These are phyloP conservation scores for Meghimatium bilineatum DNA, from an alignment of 2,888 invertebrate species.

Conservation along the genomic window DNA sequence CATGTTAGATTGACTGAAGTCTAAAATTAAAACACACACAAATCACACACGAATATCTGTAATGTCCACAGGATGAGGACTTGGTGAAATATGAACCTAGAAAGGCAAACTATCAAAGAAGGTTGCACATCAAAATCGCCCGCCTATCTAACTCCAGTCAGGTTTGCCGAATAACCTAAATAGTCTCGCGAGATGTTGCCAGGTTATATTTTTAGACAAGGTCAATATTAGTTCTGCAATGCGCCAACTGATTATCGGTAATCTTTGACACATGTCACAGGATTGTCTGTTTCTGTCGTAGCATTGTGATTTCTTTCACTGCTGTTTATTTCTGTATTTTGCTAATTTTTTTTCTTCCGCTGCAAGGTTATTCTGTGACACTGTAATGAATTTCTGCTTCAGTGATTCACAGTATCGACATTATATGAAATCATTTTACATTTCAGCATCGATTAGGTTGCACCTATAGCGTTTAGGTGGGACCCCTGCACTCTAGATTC, in stretches of 20 bases:
- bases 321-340: too few species aligned
- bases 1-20: not conserved
- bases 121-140: not conserved
- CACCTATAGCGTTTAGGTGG: too few species aligned
- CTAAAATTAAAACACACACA: not conserved
- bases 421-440: too few species aligned
- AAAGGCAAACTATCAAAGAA: not conserved
- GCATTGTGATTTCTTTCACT: too few species aligned
- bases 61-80: not conserved
- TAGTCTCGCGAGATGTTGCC: not conserved
- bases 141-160: not conserved
- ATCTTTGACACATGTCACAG: not conserved
- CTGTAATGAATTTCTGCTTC: too few species aligned
- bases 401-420: too few species aligned
- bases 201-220: not conserved
- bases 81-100: not conserved
- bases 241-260: not conserved
- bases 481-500: too few species aligned
- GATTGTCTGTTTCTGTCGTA: too few species aligned
- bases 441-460: too few species aligned
- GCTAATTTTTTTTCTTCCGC: too few species aligned
- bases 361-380: too few species aligned
- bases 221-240: slow-evolving; percentile 10
- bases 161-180: not conserved
- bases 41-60: not conserved